These are phyloP conservation scores for Bombus confusus DNA, from an alignment of 1,140 invertebrate species.

Conservation along the genomic window DNA sequence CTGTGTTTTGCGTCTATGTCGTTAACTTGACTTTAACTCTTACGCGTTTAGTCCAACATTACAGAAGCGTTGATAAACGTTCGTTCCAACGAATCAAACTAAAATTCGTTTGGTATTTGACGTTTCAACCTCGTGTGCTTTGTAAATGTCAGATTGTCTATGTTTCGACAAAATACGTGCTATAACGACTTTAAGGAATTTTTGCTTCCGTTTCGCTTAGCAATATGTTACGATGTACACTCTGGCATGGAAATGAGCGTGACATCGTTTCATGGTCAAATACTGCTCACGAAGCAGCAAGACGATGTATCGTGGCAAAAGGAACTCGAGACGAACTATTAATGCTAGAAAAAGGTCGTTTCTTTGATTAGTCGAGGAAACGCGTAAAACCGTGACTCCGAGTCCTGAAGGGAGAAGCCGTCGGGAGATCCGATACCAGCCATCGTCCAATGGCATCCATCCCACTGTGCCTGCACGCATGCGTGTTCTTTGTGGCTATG, in stretches of 20 bases:
- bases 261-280: not conserved
- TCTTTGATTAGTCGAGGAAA: conserved; percentile 6
- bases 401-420: not conserved
- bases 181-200: not conserved
- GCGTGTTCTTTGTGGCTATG: not conserved
- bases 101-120: not conserved
- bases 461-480: conserved; percentile 15
- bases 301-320: not conserved
- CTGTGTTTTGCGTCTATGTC: not conserved
- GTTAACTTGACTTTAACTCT: not conserved
- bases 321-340: not conserved
- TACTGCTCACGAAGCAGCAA: not conserved
- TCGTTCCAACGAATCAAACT: not conserved
- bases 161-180: not conserved
- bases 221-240: no score
- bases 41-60: not conserved
- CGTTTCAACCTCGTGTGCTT: not conserved
- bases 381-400: conserved; percentile 11
- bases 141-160: not conserved
- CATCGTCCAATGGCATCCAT: conserved; percentile 6
- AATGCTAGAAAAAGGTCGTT: conserved; percentile 2
- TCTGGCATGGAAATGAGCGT: not conserved
- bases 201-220: not conserved
- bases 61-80: not conserved
- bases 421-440: not conserved